Percentiles rank a stretch among this genome's conserved stretches.
Conservation (phyloP, 2,888 invertebrate genomes). For the Cacoxenus indagator region DNA sequence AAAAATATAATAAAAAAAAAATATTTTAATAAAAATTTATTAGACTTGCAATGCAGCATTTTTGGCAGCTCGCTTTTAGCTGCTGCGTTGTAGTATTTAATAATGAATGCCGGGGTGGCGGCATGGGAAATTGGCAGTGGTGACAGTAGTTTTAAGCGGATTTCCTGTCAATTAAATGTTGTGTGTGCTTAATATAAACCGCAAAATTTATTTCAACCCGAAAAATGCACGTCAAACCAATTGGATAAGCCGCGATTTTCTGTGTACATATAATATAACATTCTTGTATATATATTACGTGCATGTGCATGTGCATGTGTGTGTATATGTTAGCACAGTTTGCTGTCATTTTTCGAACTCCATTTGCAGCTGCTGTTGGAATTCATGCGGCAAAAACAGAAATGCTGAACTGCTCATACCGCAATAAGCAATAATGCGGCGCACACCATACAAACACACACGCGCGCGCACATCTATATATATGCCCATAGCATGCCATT, state of each 20-base stretch:
- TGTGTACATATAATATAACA: background rate
- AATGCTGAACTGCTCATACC: constrained; percentile 16
- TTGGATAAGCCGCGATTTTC: constrained; percentile 1
- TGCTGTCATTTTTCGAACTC: constrained; percentile 6
- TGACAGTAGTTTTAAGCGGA: constrained; percentile 12
- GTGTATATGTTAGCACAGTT: too few species aligned
- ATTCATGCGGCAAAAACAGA: constrained; percentile 19
- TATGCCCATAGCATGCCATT: background rate
- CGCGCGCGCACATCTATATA: background rate
- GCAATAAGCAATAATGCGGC: constrained; percentile 19
- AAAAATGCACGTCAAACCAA: background rate
- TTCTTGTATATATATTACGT: too few species aligned
- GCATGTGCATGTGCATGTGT: background rate
- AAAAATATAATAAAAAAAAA: too few species aligned
- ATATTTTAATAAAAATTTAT: constrained; percentile 24
- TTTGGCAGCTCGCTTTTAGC: background rate
- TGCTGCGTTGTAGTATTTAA: too few species aligned
- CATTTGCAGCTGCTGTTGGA: constrained; percentile 19
- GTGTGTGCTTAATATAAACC: constrained; percentile 12
- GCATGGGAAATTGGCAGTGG: background rate
- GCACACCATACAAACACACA: background rate
- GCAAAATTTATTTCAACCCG: constrained; percentile 5
- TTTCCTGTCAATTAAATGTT: constrained; percentile 12
- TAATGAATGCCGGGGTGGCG: too few species aligned
- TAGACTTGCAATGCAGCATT: background rate